Percentiles rank a stretch among this genome's conserved stretches.
Evolutionary conservation across 2,888 invertebrate species (phyloP).

Genomic region (Euclidia mi): DNA sequence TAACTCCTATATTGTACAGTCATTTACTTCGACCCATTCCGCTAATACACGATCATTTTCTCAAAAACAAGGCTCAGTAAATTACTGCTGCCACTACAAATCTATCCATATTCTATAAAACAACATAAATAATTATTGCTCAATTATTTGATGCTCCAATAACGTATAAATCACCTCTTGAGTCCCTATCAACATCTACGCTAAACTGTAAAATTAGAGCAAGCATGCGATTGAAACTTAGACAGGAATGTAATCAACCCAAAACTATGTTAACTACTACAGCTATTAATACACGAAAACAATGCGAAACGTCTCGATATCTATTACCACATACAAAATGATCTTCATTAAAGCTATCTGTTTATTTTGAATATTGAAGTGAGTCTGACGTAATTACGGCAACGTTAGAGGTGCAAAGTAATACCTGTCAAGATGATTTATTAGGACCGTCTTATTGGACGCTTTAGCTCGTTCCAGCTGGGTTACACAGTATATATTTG

Average conservation of each 20-base stretch:
- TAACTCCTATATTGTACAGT: too few species aligned
- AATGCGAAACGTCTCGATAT: not conserved
- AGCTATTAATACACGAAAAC: conserved; percentile 1
- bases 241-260: not conserved
- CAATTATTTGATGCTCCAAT: too few species aligned
- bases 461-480: conserved; percentile 46
- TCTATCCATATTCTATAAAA: too few species aligned
- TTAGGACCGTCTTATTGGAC: conserved; percentile 77
- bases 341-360: conserved; percentile 54
- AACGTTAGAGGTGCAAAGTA: conserved; percentile 78
- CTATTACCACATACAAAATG: conserved; percentile 7
- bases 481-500: conserved; percentile 45
- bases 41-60: too few species aligned
- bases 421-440: conserved; percentile 88
- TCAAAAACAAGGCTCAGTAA: too few species aligned
- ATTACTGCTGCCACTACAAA: too few species aligned
- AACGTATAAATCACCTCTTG: too few species aligned
- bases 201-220: not conserved
- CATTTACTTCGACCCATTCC: too few species aligned
- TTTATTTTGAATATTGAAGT: conserved; percentile 67
- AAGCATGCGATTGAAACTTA: not conserved
- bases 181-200: too few species aligned
- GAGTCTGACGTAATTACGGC: conserved; percentile 71
- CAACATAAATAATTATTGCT: too few species aligned
- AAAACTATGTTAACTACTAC: not conserved